These are phyloP conservation scores for Dryocosmus kuriphilus DNA, from an alignment of 2,888 invertebrate genomes.

Conservation along the genomic window DNA sequence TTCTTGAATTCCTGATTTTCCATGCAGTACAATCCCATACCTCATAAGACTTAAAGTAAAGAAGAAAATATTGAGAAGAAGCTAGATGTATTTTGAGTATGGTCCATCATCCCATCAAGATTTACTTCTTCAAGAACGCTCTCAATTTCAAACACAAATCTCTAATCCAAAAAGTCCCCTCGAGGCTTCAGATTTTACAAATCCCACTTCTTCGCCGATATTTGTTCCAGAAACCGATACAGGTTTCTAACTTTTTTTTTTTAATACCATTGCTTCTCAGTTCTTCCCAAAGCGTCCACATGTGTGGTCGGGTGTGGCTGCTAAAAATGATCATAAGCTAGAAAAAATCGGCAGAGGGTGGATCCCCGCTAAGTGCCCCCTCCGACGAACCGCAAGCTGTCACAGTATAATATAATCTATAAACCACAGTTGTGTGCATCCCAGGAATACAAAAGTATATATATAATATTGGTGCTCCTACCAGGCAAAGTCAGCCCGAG, in stretches of 20 bases:
- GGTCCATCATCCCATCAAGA: neutral
- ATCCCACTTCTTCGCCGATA: slow-evolving; percentile 14
- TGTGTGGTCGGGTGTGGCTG: slow-evolving; percentile 26
- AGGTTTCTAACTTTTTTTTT: slow-evolving; percentile 21
- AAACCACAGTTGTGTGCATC: slow-evolving; percentile 56
- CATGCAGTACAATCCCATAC: neutral
- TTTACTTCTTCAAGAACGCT: neutral
- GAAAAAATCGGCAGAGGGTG: slow-evolving; percentile 37
- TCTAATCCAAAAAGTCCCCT: slow-evolving; percentile 39
- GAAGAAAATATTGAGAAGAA: neutral
- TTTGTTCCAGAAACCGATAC: slow-evolving; percentile 28
- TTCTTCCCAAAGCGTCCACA: slow-evolving; percentile 9
- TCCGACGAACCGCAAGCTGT: slow-evolving; percentile 56
- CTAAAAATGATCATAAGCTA: slow-evolving; percentile 38
- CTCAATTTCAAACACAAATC: slow-evolving; percentile 8
- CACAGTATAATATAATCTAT: slow-evolving; percentile 53
- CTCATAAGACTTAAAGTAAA: neutral
- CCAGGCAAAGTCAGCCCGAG: slow-evolving; percentile 68
- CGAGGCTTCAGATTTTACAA: slow-evolving; percentile 13
- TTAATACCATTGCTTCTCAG: neutral
- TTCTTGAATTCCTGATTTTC: too few species aligned
- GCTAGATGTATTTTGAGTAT: neutral
- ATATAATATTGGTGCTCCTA: slow-evolving; percentile 46
- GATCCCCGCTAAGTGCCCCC: slow-evolving; percentile 48
- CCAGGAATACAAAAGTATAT: slow-evolving; percentile 52